Evolutionary conservation across 2,797 vertebrate species (phyloP), one percentile per base, ranked within the genome.

Genomic region (Chromis chromis): DNA sequence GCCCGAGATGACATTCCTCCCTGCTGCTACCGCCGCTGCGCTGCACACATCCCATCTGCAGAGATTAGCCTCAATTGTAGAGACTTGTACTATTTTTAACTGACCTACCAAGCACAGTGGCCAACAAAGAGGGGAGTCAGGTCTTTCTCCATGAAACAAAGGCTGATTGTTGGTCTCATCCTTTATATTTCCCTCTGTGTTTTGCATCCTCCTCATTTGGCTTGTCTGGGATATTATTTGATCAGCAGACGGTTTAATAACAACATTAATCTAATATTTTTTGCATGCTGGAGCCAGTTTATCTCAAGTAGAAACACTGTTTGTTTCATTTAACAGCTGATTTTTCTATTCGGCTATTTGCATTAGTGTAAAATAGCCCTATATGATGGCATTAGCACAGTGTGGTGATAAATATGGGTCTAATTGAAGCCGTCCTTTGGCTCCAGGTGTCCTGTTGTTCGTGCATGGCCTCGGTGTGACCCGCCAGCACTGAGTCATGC

Each of bases 81-180:
- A 86, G 84, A 80, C 82, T 82, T 69, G 78, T 65, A 83, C 92
- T 93, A 92, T 93, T 92, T 92, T 88, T 94, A 93, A 87, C 90
- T 90, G 92, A 92, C 93, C 93, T 74, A 92, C 82, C 90, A 83
- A 87, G 76, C 82, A 70, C 71, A 70, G 75, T 70, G 79, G 81
- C 74, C 87, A 66, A 72, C 81, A 68, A 59, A 82, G 65, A 79
- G 60, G 61, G 25, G 70, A 87, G 79, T 59, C 76, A 73, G 83
- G 78, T 82, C 83, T 66, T 72, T 70, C 70, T 74, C 62, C 48
- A 31, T 53, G 62, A 76, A 86, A 78, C 79, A 76, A 77, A 56
- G 24, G n/a, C 1, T 17, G 6, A 70, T 74, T 27, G 46, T 57
- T 33, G 27, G 28, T 13, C 24, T 49, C 48, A 25, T 81, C 50